Evolutionary conservation across 1,140 invertebrate species (phyloP).

Genomic region (Drosophila lacertosa): DNA sequence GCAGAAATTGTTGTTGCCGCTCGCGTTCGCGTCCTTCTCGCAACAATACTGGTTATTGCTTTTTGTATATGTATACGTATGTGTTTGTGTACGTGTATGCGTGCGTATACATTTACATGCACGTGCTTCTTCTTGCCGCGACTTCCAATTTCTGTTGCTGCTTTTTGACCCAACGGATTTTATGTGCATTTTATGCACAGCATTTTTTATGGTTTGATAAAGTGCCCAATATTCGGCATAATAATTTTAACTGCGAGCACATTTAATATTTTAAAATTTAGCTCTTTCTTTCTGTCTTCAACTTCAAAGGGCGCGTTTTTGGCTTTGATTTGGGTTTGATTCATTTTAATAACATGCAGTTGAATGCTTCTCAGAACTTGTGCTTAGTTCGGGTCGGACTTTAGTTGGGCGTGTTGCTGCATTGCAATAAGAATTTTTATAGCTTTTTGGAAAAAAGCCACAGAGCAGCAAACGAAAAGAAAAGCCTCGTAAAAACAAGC

Average conservation of each 20-base stretch:
- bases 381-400: background rate
- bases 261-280: conserved; percentile 12
- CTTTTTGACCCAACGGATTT: conserved; percentile 7
- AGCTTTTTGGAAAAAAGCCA: background rate
- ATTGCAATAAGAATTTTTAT: background rate
- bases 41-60: conserved; percentile 61
- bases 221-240: background rate
- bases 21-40: background rate
- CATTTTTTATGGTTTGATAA: conserved; percentile 24
- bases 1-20: conserved; percentile 5
- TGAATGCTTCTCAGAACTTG: conserved; percentile 1
- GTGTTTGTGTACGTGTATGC: conserved; percentile 21
- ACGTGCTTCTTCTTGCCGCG: conserved; percentile 12
- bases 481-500: conserved; percentile 10
- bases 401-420: background rate
- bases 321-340: background rate
- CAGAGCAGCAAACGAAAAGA: background rate
- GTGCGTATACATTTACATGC: background rate
- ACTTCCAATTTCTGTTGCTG: background rate
- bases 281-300: too few species aligned
- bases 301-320: conserved; percentile 24
- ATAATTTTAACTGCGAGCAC: conserved; percentile 24
- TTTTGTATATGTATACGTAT: conserved; percentile 47
- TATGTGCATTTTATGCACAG: conserved; percentile 30
- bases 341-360: conserved; percentile 9